phyloP scores from a whole-genome alignment of 2,113 vertebrate genomes.

The Suricata suricatta region DNA sequence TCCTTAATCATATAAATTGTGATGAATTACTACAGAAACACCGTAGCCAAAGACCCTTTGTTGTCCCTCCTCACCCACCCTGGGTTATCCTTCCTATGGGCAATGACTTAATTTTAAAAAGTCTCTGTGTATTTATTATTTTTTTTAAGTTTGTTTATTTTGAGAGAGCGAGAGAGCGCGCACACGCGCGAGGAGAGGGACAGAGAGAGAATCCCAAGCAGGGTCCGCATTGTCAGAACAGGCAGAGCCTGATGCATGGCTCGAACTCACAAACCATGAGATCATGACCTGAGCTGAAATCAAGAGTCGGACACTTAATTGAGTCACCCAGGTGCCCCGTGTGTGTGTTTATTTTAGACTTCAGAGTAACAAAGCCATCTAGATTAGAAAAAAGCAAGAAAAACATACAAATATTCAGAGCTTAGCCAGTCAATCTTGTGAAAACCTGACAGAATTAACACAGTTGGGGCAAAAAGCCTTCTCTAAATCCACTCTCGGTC shows the following conservation, averaged over 20 bases:
- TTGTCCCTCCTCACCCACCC: neutral
- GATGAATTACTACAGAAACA: neutral
- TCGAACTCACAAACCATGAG: too few species aligned
- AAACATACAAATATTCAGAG: slow-evolving; percentile 1
- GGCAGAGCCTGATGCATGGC: too few species aligned
- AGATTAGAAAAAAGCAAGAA: neutral
- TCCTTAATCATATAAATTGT: slow-evolving; percentile 41
- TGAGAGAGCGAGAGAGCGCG: too few species aligned
- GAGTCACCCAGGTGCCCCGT: too few species aligned
- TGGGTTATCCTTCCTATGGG: neutral
- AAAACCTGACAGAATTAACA: neutral
- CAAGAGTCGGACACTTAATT: too few species aligned
- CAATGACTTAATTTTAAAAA: neutral
- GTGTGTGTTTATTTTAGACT: neutral
- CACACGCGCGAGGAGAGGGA: too few species aligned
- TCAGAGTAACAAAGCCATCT: neutral
- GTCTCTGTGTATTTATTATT: too few species aligned
- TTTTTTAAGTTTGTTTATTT: too few species aligned
- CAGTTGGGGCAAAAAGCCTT: neutral
- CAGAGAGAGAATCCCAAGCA: too few species aligned
- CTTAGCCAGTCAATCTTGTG: neutral
- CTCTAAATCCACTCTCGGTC: neutral
- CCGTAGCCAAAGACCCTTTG: neutral
- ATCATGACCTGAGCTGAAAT: too few species aligned
- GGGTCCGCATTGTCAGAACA: too few species aligned